Evolutionary conservation across 1,140 invertebrate genomes (phyloP).

Genomic region (Lordiphosa clarofinis): DNA sequence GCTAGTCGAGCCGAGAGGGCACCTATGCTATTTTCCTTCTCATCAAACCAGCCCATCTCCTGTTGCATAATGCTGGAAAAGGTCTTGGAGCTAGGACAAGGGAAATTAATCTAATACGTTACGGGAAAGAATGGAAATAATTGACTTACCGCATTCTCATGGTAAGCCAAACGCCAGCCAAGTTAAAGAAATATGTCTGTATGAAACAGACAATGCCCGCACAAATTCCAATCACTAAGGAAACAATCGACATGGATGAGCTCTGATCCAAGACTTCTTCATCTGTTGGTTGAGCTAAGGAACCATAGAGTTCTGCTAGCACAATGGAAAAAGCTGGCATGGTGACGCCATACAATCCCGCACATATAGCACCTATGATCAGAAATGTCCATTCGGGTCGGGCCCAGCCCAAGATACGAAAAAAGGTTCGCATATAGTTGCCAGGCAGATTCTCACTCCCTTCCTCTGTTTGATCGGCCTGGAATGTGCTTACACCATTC

Average conservation of each 20-base stretch:
- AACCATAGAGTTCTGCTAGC: constrained; percentile 89
- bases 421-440: constrained; percentile 74
- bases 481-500: constrained; percentile 10
- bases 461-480: not conserved
- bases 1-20: constrained; percentile 88
- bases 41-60: constrained; percentile 92
- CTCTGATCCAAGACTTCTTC: constrained; percentile 83
- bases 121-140: not conserved
- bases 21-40: constrained; percentile 87
- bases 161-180: constrained; percentile 90
- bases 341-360: constrained; percentile 86
- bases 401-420: constrained; percentile 86
- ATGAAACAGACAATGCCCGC: constrained; percentile 86
- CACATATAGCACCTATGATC: constrained; percentile 85
- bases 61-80: constrained; percentile 85
- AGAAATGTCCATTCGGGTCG: constrained; percentile 89
- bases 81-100: constrained; percentile 81
- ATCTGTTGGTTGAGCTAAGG: constrained; percentile 81
- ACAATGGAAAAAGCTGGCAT: constrained; percentile 91
- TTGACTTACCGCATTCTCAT: constrained; percentile 83
- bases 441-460: constrained; percentile 8
- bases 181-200: constrained; percentile 87
- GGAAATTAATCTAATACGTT: not conserved
- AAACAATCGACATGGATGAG: constrained; percentile 84
- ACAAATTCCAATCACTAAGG: constrained; percentile 86